phyloP scores from a whole-genome alignment of 2,113 vertebrate genomes.

The Dipodomys stephensi region DNA sequence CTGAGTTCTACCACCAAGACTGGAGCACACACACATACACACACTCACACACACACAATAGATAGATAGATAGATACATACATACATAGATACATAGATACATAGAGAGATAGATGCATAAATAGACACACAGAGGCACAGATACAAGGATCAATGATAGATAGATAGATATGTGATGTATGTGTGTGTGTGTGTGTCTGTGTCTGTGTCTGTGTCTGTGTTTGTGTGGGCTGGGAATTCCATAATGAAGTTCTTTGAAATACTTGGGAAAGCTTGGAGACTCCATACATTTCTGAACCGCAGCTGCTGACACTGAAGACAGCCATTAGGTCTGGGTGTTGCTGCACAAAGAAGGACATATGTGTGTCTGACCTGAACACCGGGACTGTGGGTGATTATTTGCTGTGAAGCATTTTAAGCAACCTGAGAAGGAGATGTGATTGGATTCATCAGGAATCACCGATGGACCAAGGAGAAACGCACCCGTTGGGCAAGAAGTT shows the following conservation, averaged over 20 bases:
- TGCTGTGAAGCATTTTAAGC: constrained; percentile 43
- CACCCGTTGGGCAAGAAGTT: not conserved
- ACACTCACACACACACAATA: no score
- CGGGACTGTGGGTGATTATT: constrained; percentile 26
- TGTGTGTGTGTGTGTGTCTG: no score
- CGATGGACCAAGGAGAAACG: not conserved
- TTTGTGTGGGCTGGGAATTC: not conserved
- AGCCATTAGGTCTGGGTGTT: not conserved
- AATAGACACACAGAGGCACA: no score
- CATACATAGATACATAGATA: no score
- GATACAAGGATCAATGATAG: no score
- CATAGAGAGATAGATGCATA: no score
- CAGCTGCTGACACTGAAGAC: not conserved
- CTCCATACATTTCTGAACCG: not conserved
- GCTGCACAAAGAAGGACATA: not conserved
- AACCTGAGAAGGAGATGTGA: constrained; percentile 40
- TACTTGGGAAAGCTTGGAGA: constrained; percentile 8
- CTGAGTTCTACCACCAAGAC: no score
- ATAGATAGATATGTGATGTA: no score
- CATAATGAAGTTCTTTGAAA: not conserved
- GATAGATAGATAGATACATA: no score
- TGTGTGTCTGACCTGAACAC: not conserved
- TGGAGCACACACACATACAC: no score
- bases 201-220: no score
- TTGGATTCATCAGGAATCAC: constrained; percentile 35